A percentile compares a stretch with the other conserved stretches of the same genome.
Conservation (phyloP, 2,888 invertebrate genomes). For the Uloborus plumipes region DNA sequence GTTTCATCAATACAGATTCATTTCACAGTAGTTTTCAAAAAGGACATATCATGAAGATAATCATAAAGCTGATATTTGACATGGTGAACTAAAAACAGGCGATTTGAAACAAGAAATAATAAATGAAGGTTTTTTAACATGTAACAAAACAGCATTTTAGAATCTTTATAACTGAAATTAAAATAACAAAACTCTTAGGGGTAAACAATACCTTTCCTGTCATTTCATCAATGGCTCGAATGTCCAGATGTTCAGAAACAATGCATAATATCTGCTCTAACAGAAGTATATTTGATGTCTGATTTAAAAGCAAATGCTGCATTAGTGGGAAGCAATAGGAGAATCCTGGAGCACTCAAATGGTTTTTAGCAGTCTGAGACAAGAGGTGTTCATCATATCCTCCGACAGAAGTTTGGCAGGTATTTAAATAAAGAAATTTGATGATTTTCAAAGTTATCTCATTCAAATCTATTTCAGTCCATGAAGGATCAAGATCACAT, state of each 20-base stretch:
- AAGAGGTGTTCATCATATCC: slow-evolving; percentile 64
- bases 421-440: slow-evolving; percentile 75
- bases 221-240: slow-evolving; percentile 72
- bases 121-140: too few relatives aligned
- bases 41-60: too few relatives aligned
- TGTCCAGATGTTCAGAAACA: slow-evolving; percentile 78
- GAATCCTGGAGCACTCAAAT: slow-evolving; percentile 82
- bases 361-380: slow-evolving; percentile 41
- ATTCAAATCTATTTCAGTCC: slow-evolving; percentile 81
- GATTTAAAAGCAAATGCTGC: slow-evolving; percentile 69
- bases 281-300: slow-evolving; percentile 20
- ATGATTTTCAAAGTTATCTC: slow-evolving; percentile 79
- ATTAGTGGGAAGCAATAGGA: slow-evolving; percentile 87
- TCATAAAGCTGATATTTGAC: too few relatives aligned
- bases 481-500: slow-evolving; percentile 82
- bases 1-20: too few relatives aligned
- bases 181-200: not conserved
- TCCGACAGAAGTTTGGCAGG: slow-evolving; percentile 67
- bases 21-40: too few relatives aligned
- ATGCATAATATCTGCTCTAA: slow-evolving; percentile 70
- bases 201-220: slow-evolving; percentile 12
- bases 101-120: too few relatives aligned
- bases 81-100: too few relatives aligned
- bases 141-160: too few relatives aligned
- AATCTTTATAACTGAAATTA: too few relatives aligned